Conservation (phyloP, 2,888 invertebrate species). For the Anorthoa munda region DNA sequence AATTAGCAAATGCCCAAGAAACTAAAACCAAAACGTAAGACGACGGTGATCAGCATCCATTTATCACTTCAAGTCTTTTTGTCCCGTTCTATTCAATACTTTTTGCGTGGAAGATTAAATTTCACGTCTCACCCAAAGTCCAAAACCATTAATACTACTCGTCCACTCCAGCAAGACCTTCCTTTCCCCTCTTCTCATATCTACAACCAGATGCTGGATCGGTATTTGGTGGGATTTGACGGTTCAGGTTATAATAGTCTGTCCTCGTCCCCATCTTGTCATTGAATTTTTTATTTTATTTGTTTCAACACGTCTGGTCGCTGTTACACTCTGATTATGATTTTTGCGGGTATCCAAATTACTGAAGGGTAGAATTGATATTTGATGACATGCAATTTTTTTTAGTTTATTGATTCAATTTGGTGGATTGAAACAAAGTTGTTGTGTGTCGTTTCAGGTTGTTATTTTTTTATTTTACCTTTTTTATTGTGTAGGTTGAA, state of each 20-base stretch:
- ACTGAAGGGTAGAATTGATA: slow-evolving; percentile 77
- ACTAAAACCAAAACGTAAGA: slow-evolving; percentile 72
- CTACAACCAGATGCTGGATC: slow-evolving; percentile 16
- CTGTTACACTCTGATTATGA: slow-evolving; percentile 87
- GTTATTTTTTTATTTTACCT: not conserved
- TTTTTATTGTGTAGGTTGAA: not conserved
- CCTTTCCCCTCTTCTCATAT: slow-evolving; percentile 35
- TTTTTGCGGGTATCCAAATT: slow-evolving; percentile 82
- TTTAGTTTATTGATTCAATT: slow-evolving; percentile 39
- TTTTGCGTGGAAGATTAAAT: slow-evolving; percentile 90
- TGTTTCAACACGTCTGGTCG: slow-evolving; percentile 83
- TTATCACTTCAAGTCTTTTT: slow-evolving; percentile 88
- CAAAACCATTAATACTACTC: slow-evolving; percentile 86
- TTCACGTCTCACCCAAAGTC: slow-evolving; percentile 85
- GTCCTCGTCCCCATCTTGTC: slow-evolving; percentile 80
- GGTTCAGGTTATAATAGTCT: slow-evolving; percentile 72
- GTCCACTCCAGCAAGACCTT: slow-evolving; percentile 76
- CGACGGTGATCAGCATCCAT: slow-evolving; percentile 82
- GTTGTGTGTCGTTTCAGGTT: not conserved
- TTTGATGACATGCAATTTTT: slow-evolving; percentile 74
- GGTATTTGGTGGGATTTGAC: slow-evolving; percentile 43
- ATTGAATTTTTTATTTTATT: slow-evolving; percentile 80
- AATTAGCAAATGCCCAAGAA: slow-evolving; percentile 65
- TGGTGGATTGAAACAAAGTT: not conserved
- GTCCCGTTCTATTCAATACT: slow-evolving; percentile 87